Percentiles rank a stretch among this genome's conserved stretches.
Evolutionary conservation across 92 coral and sea anemone genomes (phyloP).

Genomic region (Bergia sp.): DNA sequence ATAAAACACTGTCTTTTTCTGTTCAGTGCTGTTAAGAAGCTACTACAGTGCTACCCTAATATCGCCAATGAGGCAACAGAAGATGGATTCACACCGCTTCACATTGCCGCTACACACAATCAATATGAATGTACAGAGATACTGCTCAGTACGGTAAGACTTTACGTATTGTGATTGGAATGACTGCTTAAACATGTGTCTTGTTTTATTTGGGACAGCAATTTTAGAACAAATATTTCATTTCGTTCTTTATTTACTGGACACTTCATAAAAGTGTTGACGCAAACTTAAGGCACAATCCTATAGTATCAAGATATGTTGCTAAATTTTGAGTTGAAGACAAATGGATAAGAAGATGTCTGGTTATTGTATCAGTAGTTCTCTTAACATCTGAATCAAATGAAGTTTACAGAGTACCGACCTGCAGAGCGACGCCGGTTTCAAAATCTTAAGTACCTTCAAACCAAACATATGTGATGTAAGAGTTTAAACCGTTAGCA

Average conservation of each 20-base stretch:
- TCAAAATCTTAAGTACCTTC: not conserved
- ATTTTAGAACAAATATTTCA: too few species aligned
- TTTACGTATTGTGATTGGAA: not conserved
- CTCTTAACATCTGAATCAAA: not conserved
- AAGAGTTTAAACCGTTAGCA: not conserved
- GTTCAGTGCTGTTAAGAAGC: slow-evolving; percentile 6
- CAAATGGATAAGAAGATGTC: too few species aligned
- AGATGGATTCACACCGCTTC: slow-evolving; percentile 21
- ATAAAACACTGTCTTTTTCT: not conserved
- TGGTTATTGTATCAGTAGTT: too few species aligned
- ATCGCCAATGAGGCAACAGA: not conserved
- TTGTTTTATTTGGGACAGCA: too few species aligned
- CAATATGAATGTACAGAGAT: not conserved
- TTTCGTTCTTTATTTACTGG: too few species aligned
- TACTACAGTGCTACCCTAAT: not conserved
- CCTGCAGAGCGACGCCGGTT: not conserved
- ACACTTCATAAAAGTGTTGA: too few species aligned
- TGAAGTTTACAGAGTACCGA: not conserved
- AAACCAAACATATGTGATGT: not conserved
- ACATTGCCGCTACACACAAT: slow-evolving; percentile 24
- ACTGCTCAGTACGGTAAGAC: slow-evolving; percentile 7
- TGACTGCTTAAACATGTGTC: too few species aligned
- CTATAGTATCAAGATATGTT: too few species aligned
- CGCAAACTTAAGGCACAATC: too few species aligned
- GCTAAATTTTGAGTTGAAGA: too few species aligned